Conservation (phyloP, 1,140 invertebrate genomes). For the Ceratina japonica region DNA sequence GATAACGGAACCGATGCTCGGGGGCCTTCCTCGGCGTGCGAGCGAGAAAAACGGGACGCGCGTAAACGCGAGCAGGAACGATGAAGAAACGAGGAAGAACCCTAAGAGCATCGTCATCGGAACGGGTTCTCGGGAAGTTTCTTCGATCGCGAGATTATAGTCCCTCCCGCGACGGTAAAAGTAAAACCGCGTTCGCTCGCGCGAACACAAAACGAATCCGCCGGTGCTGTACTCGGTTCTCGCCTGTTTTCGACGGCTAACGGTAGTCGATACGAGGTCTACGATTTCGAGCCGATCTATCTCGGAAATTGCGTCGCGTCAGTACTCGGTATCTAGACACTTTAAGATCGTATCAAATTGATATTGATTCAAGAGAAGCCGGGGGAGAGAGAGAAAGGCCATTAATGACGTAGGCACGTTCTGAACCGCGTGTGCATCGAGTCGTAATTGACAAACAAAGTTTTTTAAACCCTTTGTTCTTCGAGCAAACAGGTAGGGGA, state of each 20-base stretch:
- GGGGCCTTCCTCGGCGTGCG: conserved; percentile 9
- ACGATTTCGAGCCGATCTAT: neutral
- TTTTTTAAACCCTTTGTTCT: neutral
- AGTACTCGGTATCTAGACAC: neutral
- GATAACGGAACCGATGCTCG: conserved; percentile 57
- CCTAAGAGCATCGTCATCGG: conserved; percentile 26
- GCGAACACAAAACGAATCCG: conserved; percentile 24
- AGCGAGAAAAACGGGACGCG: conserved; percentile 22
- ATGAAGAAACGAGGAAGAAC: conserved; percentile 47
- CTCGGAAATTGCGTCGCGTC: conserved; percentile 22
- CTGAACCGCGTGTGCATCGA: too few relatives aligned
- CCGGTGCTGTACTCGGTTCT: neutral
- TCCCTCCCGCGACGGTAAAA: conserved; percentile 7
- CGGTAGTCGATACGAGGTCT: conserved; percentile 27
- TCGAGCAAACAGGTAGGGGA: neutral
- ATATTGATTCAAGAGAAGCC: neutral
- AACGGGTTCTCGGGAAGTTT: conserved; percentile 11
- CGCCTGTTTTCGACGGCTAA: conserved; percentile 16
- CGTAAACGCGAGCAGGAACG: conserved; percentile 1
- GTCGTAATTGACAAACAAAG: neutral
- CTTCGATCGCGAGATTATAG: conserved; percentile 33
- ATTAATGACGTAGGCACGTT: conserved; percentile 3
- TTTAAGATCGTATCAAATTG: conserved; percentile 9
- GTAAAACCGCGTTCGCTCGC: conserved; percentile 27
- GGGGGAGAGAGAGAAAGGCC: too few relatives aligned